Evolutionary conservation across 2,888 invertebrate species (phyloP).

Genomic region (Brachylomia viminalis): DNA sequence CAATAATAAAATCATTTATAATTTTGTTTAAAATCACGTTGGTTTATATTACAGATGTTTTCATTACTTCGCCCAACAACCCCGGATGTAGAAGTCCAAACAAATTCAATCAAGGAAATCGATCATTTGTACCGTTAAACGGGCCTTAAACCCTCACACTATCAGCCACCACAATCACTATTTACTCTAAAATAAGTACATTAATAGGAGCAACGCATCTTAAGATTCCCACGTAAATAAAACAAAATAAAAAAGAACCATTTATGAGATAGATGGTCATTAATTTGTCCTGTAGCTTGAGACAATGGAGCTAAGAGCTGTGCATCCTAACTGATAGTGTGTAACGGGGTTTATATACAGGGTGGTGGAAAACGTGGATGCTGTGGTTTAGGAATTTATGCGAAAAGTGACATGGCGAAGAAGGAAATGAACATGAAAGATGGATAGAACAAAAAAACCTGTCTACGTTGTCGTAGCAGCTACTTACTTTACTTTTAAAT

Average conservation of each 20-base stretch:
- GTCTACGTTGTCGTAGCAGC: too few relatives aligned
- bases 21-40: too few relatives aligned
- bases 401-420: neutral
- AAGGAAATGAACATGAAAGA: neutral
- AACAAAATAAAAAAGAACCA: conserved; percentile 70
- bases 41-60: too few relatives aligned
- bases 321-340: conserved; percentile 77
- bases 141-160: neutral
- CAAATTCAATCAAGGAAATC: neutral
- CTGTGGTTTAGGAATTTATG: neutral
- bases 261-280: conserved; percentile 79
- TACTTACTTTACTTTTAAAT: too few relatives aligned
- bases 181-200: conserved; percentile 57
- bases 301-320: conserved; percentile 83
- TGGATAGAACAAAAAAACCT: neutral
- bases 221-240: conserved; percentile 65
- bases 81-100: neutral
- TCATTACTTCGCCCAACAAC: too few relatives aligned
- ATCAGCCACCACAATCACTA: conserved; percentile 45
- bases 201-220: conserved; percentile 51
- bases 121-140: conserved; percentile 19
- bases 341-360: conserved; percentile 76
- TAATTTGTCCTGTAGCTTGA: conserved; percentile 84
- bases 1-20: too few relatives aligned
- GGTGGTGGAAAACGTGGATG: conserved; percentile 50